phyloP scores from a whole-genome alignment of 1,140 invertebrate genomes.

The Chironomus striatipennis region DNA sequence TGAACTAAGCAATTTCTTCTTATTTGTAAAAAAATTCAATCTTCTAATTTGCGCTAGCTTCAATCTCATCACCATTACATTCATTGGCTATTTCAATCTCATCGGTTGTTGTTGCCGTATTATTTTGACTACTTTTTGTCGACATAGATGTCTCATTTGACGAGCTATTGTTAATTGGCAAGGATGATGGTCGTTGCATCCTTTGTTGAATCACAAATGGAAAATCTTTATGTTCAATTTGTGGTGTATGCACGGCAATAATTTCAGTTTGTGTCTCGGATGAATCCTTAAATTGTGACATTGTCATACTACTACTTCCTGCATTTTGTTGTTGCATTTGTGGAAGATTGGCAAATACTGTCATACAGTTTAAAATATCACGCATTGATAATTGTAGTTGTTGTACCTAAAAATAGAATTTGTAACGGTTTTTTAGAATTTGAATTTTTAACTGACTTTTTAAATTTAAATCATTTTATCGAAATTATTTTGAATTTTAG shows the following conservation, averaged over 20 bases:
- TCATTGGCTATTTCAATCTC: background rate
- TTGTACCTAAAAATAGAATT: constrained; percentile 49
- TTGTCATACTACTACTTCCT: constrained; percentile 26
- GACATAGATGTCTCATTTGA: background rate
- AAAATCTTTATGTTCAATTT: constrained; percentile 42
- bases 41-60: background rate
- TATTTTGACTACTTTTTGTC: constrained; percentile 1
- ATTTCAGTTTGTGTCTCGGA: constrained; percentile 70
- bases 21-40: background rate
- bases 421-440: constrained; percentile 1
- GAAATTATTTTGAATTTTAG: no score
- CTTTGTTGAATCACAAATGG: constrained; percentile 34
- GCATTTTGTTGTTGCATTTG: constrained; percentile 27
- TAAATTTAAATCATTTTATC: no score
- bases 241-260: constrained; percentile 61
- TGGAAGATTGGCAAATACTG: constrained; percentile 44
- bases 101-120: background rate
- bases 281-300: constrained; percentile 42
- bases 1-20: background rate
- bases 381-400: constrained; percentile 67
- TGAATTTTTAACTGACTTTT: no score
- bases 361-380: constrained; percentile 60
- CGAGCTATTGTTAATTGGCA: constrained; percentile 29
- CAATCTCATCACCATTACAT: background rate
- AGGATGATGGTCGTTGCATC: constrained; percentile 33